phyloP scores from a whole-genome alignment of 2,113 vertebrate genomes.

The Condylura cristata region DNA sequence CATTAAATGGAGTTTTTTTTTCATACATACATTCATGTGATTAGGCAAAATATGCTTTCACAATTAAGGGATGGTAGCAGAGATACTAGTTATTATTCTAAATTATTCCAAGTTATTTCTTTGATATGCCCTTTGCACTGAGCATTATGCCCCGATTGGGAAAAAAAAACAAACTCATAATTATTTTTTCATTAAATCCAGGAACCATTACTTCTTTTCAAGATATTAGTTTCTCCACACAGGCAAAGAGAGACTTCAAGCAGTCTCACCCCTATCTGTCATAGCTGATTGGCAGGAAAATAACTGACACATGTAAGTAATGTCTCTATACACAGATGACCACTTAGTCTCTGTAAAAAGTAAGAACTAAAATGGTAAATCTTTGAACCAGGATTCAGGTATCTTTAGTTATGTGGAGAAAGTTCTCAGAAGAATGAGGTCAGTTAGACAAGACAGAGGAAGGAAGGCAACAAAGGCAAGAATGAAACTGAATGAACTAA shows the following conservation, averaged over 20 bases:
- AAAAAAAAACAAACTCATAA: no score
- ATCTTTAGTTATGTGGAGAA: not conserved
- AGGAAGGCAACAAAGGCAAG: not conserved
- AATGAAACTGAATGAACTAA: not conserved
- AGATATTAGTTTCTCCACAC: not conserved
- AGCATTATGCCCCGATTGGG: not conserved
- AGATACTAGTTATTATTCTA: slow-evolving; percentile 5
- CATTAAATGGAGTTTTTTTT: not conserved
- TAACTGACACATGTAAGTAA: not conserved
- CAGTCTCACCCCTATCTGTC: not conserved
- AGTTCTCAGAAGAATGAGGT: not conserved
- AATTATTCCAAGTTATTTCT: not conserved
- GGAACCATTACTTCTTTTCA: not conserved
- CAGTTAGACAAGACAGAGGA: not conserved
- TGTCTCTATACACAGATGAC: not conserved
- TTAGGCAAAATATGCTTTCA: not conserved
- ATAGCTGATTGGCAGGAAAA: not conserved
- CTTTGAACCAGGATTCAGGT: not conserved
- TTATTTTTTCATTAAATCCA: not conserved
- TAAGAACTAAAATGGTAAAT: not conserved
- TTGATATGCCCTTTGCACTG: not conserved
- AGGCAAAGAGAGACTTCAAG: not conserved
- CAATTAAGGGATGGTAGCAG: not conserved
- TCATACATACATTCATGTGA: not conserved
- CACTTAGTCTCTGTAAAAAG: not conserved